These are phyloP conservation scores for Ceraclea dissimilis DNA, from an alignment of 2,888 invertebrate species.

Conservation along the genomic window DNA sequence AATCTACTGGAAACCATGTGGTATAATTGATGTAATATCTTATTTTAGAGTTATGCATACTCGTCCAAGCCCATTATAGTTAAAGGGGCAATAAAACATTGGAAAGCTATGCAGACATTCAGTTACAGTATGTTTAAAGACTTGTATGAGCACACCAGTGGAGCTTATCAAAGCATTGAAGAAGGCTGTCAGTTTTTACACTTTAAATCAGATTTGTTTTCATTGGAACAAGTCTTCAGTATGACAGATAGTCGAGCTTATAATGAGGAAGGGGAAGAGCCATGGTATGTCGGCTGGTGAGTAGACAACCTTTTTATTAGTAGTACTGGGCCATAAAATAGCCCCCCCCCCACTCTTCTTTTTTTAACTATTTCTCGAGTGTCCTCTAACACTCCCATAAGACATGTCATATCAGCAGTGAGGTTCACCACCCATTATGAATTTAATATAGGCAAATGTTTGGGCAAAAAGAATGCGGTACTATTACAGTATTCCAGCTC, in stretches of 20 bases:
- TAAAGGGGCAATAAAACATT: conserved; percentile 64
- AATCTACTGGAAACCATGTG: too few species aligned
- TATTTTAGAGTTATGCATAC: conserved; percentile 58
- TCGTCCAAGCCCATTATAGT: conserved; percentile 73
- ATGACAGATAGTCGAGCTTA: conserved; percentile 61
- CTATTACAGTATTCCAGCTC: too few species aligned
- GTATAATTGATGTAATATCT: too few species aligned
- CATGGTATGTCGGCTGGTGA: conserved; percentile 91
- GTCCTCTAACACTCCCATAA: too few species aligned
- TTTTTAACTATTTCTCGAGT: too few species aligned
- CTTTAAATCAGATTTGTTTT: conserved; percentile 74
- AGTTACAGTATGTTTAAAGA: conserved; percentile 61
- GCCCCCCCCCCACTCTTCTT: too few species aligned
- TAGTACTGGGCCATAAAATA: too few species aligned
- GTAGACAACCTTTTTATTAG: conserved; percentile 31
- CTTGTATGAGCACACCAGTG: conserved; percentile 59
- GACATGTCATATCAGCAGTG: too few species aligned
- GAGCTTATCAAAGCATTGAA: conserved; percentile 65
- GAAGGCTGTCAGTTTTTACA: conserved; percentile 83
- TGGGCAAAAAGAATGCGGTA: too few species aligned
- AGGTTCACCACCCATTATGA: too few species aligned
- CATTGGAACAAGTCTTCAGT: conserved; percentile 66
- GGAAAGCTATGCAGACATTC: conserved; percentile 66
- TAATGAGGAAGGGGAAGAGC: conserved; percentile 53
- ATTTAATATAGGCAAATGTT: too few species aligned